These are phyloP conservation scores for Ahaetulla prasina DNA, from an alignment of 2,113 vertebrate species.

Conservation along the genomic window DNA sequence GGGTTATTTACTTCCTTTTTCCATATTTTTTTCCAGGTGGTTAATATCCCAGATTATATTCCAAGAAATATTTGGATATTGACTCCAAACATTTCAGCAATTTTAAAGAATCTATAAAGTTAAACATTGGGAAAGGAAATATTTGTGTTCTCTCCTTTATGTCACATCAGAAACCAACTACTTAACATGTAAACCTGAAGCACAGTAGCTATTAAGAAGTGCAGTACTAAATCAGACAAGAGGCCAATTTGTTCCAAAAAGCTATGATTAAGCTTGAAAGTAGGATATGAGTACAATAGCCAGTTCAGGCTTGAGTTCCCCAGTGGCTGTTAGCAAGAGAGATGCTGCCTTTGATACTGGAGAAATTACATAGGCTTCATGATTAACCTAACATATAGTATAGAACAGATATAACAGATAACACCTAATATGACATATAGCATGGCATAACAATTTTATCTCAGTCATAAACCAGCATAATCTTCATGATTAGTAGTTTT, in stretches of 20 bases:
- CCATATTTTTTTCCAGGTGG: neutral
- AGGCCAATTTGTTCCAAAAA: neutral
- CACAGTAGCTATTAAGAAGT: neutral
- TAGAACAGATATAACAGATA: neutral
- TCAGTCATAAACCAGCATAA: neutral
- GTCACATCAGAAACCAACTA: neutral
- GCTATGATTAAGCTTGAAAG: neutral
- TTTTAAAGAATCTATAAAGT: neutral
- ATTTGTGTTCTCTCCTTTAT: neutral
- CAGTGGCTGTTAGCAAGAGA: neutral
- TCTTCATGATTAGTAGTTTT: neutral
- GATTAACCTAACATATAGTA: neutral
- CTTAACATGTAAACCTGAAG: neutral
- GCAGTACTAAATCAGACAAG: neutral
- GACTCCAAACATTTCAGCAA: neutral
- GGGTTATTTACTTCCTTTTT: neutral
- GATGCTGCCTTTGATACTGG: neutral
- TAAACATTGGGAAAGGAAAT: neutral
- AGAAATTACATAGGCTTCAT: neutral
- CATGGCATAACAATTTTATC: neutral
- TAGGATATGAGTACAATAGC: neutral
- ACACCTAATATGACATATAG: neutral
- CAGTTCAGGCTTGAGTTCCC: neutral
- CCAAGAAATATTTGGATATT: neutral
- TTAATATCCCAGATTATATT: neutral